Percentiles rank a stretch among this genome's conserved stretches.
phyloP scores from a whole-genome alignment of 2,113 vertebrate genomes.

The Rostratula benghalensis region DNA sequence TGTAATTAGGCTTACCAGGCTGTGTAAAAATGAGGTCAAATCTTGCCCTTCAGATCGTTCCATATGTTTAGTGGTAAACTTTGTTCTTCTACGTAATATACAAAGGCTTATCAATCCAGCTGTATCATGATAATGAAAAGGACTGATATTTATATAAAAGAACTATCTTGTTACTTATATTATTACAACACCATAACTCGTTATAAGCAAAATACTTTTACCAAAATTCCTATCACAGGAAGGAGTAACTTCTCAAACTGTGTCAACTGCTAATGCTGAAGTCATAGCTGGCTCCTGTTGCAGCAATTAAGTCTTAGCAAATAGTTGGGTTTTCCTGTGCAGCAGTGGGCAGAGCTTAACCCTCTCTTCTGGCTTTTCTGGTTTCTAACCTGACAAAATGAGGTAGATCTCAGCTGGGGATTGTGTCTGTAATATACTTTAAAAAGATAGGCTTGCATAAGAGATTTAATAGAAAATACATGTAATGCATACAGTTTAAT shows the following conservation, averaged over 20 bases:
- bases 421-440: neutral
- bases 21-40: neutral
- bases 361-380: neutral
- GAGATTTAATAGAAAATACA: neutral
- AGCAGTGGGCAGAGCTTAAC: accelerated
- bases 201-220: neutral
- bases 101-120: neutral
- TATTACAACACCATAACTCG: neutral
- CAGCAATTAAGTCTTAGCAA: neutral
- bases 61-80: neutral
- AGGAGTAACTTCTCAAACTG: neutral
- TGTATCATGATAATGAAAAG: neutral
- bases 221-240: neutral
- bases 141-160: neutral
- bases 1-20: neutral
- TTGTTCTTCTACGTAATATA: neutral
- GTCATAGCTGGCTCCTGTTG: neutral
- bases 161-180: neutral
- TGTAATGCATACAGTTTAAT: neutral
- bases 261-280: neutral
- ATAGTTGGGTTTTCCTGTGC: accelerated
- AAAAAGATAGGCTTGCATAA: neutral
- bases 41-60: neutral
- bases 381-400: neutral
- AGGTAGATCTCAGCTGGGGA: neutral